phyloP scores from a whole-genome alignment of 2,888 invertebrate genomes.

The Dryomyza anilis region DNA sequence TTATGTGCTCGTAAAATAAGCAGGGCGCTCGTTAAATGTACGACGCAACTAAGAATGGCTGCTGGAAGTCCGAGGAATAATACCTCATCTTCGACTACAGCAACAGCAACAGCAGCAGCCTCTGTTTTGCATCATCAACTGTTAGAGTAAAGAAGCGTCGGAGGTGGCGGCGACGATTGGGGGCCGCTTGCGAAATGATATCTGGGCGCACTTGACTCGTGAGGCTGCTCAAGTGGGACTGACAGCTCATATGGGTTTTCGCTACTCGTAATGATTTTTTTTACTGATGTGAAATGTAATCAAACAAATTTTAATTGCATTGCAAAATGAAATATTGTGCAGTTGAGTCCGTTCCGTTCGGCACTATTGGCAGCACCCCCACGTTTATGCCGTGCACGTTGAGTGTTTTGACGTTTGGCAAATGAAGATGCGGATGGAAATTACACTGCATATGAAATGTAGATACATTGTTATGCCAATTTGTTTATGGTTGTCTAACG shows the following conservation, averaged over 20 bases:
- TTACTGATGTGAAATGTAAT: constrained; percentile 21
- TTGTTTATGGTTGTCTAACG: constrained; percentile 22
- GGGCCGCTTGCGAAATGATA: constrained; percentile 30
- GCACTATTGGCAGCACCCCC: no score
- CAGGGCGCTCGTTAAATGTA: constrained; percentile 36
- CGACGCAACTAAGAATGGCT: neutral
- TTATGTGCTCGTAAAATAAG: constrained; percentile 48
- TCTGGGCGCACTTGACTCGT: constrained; percentile 28
- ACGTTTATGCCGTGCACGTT: no score
- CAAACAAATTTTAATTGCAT: constrained; percentile 33
- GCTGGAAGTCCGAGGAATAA: no score
- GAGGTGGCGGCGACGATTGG: neutral
- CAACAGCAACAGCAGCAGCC: neutral
- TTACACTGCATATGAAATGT: neutral
- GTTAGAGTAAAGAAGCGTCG: neutral
- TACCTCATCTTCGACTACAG: no score
- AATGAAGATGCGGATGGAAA: no score
- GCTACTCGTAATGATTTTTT: neutral
- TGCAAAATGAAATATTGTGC: constrained; percentile 29
- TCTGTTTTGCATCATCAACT: neutral
- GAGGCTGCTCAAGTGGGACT: neutral
- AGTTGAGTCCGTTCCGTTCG: neutral
- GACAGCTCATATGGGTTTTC: neutral
- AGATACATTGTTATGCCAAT: constrained; percentile 14
- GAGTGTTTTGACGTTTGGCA: no score